Evolutionary conservation across 2,888 invertebrate species (phyloP).

Genomic region (Coleophora deauratella): DNA sequence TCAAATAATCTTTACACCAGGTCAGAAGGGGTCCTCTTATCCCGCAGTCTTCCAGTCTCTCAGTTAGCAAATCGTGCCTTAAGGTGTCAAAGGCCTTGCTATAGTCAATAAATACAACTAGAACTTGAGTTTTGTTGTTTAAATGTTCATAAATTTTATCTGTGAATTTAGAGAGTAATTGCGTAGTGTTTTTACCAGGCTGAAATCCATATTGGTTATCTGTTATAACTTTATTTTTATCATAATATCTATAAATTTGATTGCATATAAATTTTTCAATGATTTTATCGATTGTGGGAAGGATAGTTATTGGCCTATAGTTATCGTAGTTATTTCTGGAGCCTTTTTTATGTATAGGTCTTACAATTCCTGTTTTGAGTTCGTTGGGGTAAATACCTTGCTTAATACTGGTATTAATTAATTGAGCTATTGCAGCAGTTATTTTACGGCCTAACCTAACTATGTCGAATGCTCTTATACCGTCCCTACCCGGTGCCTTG

Average conservation of each 20-base stretch:
- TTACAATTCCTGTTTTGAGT: slow-evolving; percentile 14
- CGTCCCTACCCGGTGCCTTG: slow-evolving; percentile 15
- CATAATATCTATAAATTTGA: neutral
- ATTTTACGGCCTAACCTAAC: slow-evolving; percentile 6
- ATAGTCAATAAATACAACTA: slow-evolving; percentile 15
- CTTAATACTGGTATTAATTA: slow-evolving; percentile 9
- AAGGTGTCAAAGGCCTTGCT: slow-evolving; percentile 15
- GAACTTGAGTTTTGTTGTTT: slow-evolving; percentile 10
- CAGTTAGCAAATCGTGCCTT: slow-evolving; percentile 7
- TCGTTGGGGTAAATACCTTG: slow-evolving; percentile 7
- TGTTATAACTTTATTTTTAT: neutral
- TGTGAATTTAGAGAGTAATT: slow-evolving; percentile 5
- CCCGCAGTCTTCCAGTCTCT: slow-evolving; percentile 9
- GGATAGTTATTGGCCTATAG: slow-evolving; percentile 3
- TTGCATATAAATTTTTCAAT: slow-evolving; percentile 2
- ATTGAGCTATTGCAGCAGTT: slow-evolving; percentile 2
- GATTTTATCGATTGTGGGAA: slow-evolving; percentile 1
- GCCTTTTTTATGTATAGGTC: slow-evolving; percentile 12
- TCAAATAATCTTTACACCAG: slow-evolving; percentile 14
- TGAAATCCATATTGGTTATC: slow-evolving; percentile 1
- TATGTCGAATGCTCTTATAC: slow-evolving; percentile 9
- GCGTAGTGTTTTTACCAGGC: neutral
- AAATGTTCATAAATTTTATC: slow-evolving; percentile 7
- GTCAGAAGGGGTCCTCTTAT: slow-evolving; percentile 12
- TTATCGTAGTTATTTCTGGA: neutral